Percentiles rank a stretch among this genome's conserved stretches.
phyloP scores from a whole-genome alignment of 2,888 invertebrate species.

The Girardia tigrina region DNA sequence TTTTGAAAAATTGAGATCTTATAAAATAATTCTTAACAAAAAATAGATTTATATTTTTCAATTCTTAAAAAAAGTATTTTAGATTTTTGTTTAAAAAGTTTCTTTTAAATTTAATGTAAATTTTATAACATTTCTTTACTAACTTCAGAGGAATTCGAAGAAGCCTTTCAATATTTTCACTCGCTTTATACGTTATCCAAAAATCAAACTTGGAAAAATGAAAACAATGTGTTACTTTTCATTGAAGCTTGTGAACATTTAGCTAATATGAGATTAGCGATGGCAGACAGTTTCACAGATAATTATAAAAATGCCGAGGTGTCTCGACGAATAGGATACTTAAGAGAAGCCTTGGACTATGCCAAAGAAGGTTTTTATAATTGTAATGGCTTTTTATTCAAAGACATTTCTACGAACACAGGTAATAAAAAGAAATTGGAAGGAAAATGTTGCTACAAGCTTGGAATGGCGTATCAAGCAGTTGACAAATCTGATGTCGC shows the following conservation, averaged over 20 bases:
- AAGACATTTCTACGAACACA: background rate
- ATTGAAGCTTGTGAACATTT: constrained; percentile 45
- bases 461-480: constrained; percentile 45
- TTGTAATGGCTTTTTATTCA: background rate
- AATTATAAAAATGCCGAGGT: constrained; percentile 39
- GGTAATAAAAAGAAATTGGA: constrained; percentile 40
- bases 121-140: too few species aligned
- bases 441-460: constrained; percentile 45
- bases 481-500: constrained; percentile 44
- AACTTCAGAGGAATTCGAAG: constrained; percentile 3
- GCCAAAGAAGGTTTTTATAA: constrained; percentile 44
- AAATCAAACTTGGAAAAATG: constrained; percentile 40
- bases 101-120: background rate
- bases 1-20: too few species aligned
- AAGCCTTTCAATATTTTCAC: constrained; percentile 19
- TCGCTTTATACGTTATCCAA: constrained; percentile 15
- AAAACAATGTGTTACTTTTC: constrained; percentile 41
- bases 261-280: constrained; percentile 43
- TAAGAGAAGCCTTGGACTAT: constrained; percentile 44
- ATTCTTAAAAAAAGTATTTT: background rate
- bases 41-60: background rate
- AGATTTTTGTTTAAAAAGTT: background rate
- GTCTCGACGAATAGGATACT: constrained; percentile 41
- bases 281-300: constrained; percentile 40
- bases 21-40: too few species aligned